A percentile compares a stretch with the other conserved stretches of the same genome.
phyloP scores from a whole-genome alignment of 2,888 invertebrate species.

The Nephrotoma appendiculata region DNA sequence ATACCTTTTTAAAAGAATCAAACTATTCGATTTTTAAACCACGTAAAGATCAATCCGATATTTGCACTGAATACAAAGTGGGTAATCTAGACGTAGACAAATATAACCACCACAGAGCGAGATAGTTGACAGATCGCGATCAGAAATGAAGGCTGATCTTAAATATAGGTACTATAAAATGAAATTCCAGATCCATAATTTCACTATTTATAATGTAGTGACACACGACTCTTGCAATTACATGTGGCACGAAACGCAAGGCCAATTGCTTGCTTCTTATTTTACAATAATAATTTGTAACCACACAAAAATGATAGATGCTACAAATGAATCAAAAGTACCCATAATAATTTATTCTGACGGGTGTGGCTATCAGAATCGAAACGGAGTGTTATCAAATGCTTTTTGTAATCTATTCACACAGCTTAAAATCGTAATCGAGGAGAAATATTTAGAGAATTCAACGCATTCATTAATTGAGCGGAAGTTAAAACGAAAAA shows the following conservation, averaged over 20 bases:
- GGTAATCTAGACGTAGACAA: no score
- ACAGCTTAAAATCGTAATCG: not conserved
- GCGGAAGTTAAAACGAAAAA: not conserved
- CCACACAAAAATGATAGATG: not conserved
- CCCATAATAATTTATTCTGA: not conserved
- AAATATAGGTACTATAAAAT: constrained; percentile 1
- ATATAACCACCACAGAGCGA: no score
- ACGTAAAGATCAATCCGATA: not conserved
- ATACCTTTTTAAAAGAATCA: not conserved
- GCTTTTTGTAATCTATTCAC: not conserved
- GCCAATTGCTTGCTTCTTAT: not conserved
- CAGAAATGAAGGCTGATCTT: not conserved
- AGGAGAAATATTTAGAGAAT: not conserved
- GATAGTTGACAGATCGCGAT: not conserved
- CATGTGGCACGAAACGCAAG: not conserved
- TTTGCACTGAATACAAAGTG: no score
- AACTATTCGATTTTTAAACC: not conserved
- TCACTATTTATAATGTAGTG: not conserved
- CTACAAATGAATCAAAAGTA: not conserved
- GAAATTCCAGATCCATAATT: constrained; percentile 5
- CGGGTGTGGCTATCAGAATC: not conserved
- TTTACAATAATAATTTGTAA: not conserved
- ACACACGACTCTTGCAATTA: constrained; percentile 4
- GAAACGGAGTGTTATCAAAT: not conserved
- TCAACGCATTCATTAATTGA: not conserved